phyloP scores from a whole-genome alignment of 1,140 invertebrate species.

The Kradibia gibbosae region DNA sequence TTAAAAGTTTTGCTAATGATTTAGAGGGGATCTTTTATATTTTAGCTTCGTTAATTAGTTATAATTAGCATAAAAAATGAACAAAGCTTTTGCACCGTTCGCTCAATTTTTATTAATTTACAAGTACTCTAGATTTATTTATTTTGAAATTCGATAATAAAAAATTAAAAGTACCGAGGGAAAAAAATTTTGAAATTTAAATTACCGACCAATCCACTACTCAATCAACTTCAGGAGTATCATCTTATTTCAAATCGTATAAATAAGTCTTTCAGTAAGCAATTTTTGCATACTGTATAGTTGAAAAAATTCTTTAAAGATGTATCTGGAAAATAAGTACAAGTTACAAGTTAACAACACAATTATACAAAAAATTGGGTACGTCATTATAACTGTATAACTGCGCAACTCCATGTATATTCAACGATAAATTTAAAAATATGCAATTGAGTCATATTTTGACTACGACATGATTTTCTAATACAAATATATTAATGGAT shows the following conservation, averaged over 20 bases:
- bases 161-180: too few relatives aligned
- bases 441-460: not conserved
- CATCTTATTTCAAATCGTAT: not conserved
- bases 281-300: too few relatives aligned
- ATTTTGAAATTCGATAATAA: not conserved
- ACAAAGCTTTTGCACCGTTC: not conserved
- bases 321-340: not conserved
- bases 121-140: not conserved
- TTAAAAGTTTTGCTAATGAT: not conserved
- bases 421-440: not conserved
- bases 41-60: not conserved
- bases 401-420: not conserved
- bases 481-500: not conserved
- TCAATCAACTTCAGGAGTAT: too few relatives aligned
- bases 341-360: not conserved
- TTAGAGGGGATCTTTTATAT: not conserved
- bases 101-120: not conserved
- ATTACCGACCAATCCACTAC: too few relatives aligned
- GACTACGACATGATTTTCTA: not conserved
- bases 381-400: not conserved
- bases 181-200: too few relatives aligned
- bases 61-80: not conserved
- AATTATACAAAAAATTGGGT: not conserved
- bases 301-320: not conserved
- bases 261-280: too few relatives aligned